These are phyloP conservation scores for Sinotaia quadrata DNA, from an alignment of 2,888 invertebrate species.

Conservation along the genomic window DNA sequence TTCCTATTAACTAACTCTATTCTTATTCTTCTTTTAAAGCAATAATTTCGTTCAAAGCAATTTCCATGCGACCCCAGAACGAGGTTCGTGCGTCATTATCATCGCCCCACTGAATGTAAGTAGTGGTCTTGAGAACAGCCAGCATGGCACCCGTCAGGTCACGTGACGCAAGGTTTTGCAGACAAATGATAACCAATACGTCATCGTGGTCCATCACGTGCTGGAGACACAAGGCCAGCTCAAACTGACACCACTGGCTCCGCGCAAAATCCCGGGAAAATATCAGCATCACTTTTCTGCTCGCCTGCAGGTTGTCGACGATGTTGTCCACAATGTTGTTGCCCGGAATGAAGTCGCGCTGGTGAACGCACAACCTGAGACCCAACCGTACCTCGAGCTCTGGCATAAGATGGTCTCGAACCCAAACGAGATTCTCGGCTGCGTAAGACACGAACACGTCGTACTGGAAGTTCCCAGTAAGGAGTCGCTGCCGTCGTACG, in stretches of 20 bases:
- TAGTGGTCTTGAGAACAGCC: conserved; percentile 80
- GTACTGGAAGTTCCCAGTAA: conserved; percentile 71
- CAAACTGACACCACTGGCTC: conserved; percentile 49
- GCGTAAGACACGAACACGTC: conserved; percentile 83
- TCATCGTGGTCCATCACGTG: conserved; percentile 27
- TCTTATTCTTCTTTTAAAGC: too few relatives aligned
- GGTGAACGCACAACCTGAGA: conserved; percentile 78
- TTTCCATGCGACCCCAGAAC: conserved; percentile 12
- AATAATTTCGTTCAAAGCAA: conserved; percentile 4
- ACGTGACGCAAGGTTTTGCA: conserved; percentile 79
- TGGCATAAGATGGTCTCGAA: conserved; percentile 78
- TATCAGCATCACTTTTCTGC: conserved; percentile 78
- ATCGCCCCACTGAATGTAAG: conserved; percentile 67
- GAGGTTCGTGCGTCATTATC: not conserved
- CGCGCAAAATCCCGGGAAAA: conserved; percentile 75
- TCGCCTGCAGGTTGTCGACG: conserved; percentile 80
- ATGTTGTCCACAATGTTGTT: conserved; percentile 82
- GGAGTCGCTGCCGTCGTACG: not conserved
- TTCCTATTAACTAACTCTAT: too few relatives aligned
- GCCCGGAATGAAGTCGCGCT: conserved; percentile 82
- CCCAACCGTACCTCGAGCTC: conserved; percentile 75
- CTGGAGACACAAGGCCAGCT: conserved; percentile 34
- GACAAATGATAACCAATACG: conserved; percentile 77
- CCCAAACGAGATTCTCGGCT: conserved; percentile 79
- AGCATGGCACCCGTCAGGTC: conserved; percentile 78